phyloP scores from a whole-genome alignment of 2,113 vertebrate genomes.

The Ciconia stormi region DNA sequence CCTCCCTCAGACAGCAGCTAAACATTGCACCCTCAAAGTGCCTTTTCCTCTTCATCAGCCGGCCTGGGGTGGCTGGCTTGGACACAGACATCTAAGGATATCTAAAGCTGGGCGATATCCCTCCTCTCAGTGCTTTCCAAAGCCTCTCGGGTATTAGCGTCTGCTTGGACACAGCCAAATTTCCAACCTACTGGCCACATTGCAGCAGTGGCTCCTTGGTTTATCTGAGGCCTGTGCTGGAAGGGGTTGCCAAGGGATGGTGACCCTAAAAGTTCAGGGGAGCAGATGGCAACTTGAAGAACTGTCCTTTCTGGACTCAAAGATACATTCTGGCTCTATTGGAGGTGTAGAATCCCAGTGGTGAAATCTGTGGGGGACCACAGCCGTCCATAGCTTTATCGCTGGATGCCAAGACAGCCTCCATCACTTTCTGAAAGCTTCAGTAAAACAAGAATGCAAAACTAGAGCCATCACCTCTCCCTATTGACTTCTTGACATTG shows the following conservation, averaged over 20 bases:
- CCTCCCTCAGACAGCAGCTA: not conserved
- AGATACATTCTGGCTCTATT: not conserved
- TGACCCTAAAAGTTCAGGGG: not conserved
- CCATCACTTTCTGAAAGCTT: constrained; percentile 56
- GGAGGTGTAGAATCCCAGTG: not conserved
- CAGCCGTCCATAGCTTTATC: constrained; percentile 12
- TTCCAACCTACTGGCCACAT: rapidly evolving
- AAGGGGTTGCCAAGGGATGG: not conserved
- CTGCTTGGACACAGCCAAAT: not conserved
- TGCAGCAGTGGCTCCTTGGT: not conserved
- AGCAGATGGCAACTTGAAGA: not conserved
- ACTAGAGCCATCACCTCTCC: not conserved
- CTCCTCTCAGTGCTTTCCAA: not conserved
- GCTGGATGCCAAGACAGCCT: not conserved
- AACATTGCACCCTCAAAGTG: not conserved
- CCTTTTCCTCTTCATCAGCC: not conserved
- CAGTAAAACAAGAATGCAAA: constrained; percentile 61
- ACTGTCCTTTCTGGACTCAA: not conserved
- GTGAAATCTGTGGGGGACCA: not conserved
- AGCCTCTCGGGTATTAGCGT: not conserved
- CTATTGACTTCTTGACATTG: constrained; percentile 30
- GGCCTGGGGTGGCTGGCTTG: not conserved
- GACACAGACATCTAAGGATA: not conserved
- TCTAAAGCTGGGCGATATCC: not conserved
- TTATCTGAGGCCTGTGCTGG: not conserved